These are phyloP conservation scores for Sphaeridia pumilis DNA, from an alignment of 2,888 invertebrate species.

Conservation along the genomic window DNA sequence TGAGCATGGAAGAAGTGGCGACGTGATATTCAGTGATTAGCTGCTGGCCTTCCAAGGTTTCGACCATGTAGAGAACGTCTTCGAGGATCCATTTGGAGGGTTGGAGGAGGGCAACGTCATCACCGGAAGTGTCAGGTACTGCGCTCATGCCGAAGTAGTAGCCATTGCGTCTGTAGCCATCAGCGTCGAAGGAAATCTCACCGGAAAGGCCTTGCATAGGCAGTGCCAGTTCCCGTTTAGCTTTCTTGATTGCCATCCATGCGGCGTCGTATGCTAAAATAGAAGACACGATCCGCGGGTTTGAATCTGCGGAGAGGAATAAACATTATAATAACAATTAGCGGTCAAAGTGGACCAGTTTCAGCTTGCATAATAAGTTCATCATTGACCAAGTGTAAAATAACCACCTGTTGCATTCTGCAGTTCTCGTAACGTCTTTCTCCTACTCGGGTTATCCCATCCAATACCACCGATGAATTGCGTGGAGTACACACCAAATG, in stretches of 20 bases:
- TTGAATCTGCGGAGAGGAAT: conserved; percentile 19
- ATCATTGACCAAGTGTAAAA: neutral
- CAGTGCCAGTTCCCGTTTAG: conserved; percentile 8
- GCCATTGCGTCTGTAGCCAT: conserved; percentile 25
- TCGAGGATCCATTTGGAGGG: conserved; percentile 34
- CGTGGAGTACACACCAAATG: conserved; percentile 30
- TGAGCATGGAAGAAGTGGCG: conserved; percentile 30
- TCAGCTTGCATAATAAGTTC: neutral
- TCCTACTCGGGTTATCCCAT: conserved; percentile 31
- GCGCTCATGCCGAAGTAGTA: conserved; percentile 26
- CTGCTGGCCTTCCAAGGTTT: conserved; percentile 14
- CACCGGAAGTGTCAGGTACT: conserved; percentile 14
- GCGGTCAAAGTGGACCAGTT: neutral
- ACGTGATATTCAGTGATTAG: conserved; percentile 27
- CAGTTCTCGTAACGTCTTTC: conserved; percentile 25
- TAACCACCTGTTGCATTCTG: conserved; percentile 17
- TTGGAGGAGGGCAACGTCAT: conserved; percentile 23
- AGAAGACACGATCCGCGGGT: conserved; percentile 23
- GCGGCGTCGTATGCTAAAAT: conserved; percentile 31
- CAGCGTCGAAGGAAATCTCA: conserved; percentile 21
- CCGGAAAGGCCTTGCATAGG: conserved; percentile 25
- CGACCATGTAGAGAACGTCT: conserved; percentile 20
- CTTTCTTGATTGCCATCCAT: conserved; percentile 15
- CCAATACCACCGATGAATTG: conserved; percentile 28
- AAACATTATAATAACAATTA: conserved; percentile 1